Base-by-base conservation (phyloP, 2,113 vertebrate genomes). In the Psittacus erithacus region DNA sequence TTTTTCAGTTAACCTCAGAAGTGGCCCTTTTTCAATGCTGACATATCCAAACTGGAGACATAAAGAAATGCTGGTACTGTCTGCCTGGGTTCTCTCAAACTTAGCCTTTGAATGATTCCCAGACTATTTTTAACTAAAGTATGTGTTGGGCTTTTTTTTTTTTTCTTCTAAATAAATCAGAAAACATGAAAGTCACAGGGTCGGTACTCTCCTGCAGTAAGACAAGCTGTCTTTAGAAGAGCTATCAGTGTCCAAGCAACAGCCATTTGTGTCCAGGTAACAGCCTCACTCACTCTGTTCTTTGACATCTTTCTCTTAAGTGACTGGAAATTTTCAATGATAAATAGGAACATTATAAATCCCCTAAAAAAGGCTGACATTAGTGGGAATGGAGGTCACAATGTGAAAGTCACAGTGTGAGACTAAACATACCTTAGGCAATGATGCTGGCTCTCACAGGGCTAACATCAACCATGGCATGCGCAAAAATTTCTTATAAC, bases 211-310 rank as follows among this genome's bases (percentile, higher is more conserved):
- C 65, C 80, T 91, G 19, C 18, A 47, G 64, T 31, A 78, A 86
- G 31, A 60, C 83, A 84, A 77, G 20, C 25, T 60, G 10, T 84
- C 41, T 43, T 91, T 67, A 78, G 46, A 70, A 82, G 33, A 84
- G 39, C 62, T 75, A 35, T 71, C 77, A 55, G 60, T 60, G 55
- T 92, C 82, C 78, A 82, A 70, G 77, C 22, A 94, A 75, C 80
- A 81, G 64, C 14, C 65, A 75, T 75, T 91, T 94, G 74, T 87
- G 77, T 87, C 64, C 91, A 67, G 91, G 86, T 74, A 95, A 92
- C 65, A 65, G 49, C 29, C 31, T 93, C 52, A n/a, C 31, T 63
- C 80, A 47, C 47, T 82, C 83, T 79, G 57, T 69, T 89, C 62
- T 89, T 76, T 87, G 74, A 70, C 89, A 74, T 87, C 73, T 86